A percentile compares a stretch with the other conserved stretches of the same genome.
These are phyloP conservation scores for Vidua macroura DNA, from an alignment of 2,113 vertebrate species.

Conservation along the genomic window DNA sequence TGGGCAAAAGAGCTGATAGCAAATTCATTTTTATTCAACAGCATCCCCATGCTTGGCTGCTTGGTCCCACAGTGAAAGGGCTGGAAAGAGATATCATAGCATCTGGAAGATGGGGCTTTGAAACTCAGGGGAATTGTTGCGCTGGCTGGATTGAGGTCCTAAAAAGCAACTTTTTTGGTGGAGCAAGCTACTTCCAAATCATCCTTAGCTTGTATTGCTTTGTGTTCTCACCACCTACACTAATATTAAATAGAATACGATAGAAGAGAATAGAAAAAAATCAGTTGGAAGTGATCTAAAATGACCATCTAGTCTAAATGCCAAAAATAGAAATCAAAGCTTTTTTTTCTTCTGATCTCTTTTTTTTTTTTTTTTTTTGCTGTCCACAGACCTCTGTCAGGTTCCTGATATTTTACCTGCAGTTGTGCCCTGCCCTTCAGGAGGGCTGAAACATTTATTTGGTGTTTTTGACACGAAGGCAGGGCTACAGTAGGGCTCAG, in stretches of 20 bases:
- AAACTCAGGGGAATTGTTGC: not conserved
- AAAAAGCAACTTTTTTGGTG: not conserved
- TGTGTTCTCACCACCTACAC: not conserved
- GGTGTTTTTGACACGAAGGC: not conserved
- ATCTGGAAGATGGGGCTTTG: not conserved
- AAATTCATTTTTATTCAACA: not conserved
- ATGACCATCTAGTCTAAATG: not conserved
- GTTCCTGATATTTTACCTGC: not conserved
- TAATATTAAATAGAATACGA: not conserved
- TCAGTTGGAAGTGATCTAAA: not conserved
- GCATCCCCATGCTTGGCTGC: not conserved
- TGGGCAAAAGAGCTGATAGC: not conserved
- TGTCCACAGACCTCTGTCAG: not conserved
- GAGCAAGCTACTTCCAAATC: not conserved
- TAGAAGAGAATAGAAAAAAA: not conserved
- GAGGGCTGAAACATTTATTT: not conserved
- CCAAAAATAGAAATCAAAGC: not conserved
- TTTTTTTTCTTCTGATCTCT: not conserved
- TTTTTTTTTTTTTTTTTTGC: not conserved
- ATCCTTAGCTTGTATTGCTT: not conserved
- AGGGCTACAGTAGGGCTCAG: not conserved
- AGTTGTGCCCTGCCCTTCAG: not conserved
- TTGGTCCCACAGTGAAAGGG: accelerated
- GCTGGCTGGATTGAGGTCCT: not conserved
- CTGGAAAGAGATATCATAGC: not conserved